Base-by-base conservation (phyloP, 2,888 invertebrate genomes). In the Calliopum simillimum region DNA sequence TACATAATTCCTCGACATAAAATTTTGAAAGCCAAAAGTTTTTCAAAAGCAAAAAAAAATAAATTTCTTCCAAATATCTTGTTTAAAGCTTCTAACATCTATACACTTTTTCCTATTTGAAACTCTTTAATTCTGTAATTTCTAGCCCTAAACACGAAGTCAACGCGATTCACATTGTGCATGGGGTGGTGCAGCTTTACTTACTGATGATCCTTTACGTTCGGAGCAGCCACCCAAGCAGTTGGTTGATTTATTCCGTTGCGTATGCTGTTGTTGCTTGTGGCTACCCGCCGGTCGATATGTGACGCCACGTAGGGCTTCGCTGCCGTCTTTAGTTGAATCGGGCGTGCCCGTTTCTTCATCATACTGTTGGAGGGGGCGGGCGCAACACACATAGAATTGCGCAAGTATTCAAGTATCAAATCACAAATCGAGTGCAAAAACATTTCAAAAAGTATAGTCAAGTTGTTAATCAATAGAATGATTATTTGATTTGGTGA, bases 181-280 rank as follows among this genome's bases (percentile, higher is more conserved):
- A 33, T 33, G 33, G 33, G 33, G 33, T 33, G 33, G 33, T 33
- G 43, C 43, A 49, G 70, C 65, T 71, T 49, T 83, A 89, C 93
- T 93, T 91, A 93, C 93, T 90, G 91, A 90, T 80, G 93, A 92
- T 87, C 91, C 90, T 86, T 91, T 91, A 79, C 91, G 90, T 81
- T 92, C 91, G 84, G 91, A 88, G 88, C 92, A 93, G 85, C 91
- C 90, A 84, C 89, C 88, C 83, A 93, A 88, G 87, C 92, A 93
- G 87, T 91, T 91, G 81, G 90, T 89, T 76, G 89, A 88, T 82
- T 88, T 85, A 73, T 83, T 82, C 77, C 85, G 86, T 63, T 73
- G 74, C 51, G 72, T 70, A 75, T 77, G 77, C 70, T 74, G 63
- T 69, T 63, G 69, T 25, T 53, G 51, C 56, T 78, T 77, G 68